Base-by-base conservation (phyloP, 2,113 vertebrate species). In the Rattus rattus region DNA sequence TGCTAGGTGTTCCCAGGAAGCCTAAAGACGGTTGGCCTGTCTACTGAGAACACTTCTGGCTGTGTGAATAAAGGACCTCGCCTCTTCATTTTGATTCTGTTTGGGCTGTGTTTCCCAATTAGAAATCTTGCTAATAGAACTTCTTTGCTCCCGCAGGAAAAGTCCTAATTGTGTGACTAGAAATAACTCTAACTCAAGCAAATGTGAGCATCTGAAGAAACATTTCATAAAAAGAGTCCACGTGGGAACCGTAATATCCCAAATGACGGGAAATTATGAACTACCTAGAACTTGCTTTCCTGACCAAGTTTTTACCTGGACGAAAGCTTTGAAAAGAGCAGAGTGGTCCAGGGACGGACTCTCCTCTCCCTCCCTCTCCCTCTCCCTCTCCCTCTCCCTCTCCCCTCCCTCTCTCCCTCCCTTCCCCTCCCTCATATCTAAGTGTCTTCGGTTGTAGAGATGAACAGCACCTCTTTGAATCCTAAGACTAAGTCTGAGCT, bases 171-270 rank as follows among this genome's bases (percentile, higher is more conserved):
- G 59, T 67, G 13, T 56, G 17, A 88, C 70, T 91, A 63, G 30
- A 83, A 92, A 75, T 88, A 95, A 56, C 52, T 92, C 63, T 56
- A 85, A 56, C 63, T 95, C 39, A 85, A 81, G n/a, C 73, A 86
- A 79, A 28, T 86, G 26, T 81, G 92, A 85, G 39, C 47, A 36
- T 87, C 56, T 56, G 90, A 88, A 95, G 69, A 13, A 90, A 87
- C 39, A 61, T 90, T 95, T 81, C 49, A 92, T 11, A 91, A 67
- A 14, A 81, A 92, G 17, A 1, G 26, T 85, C 43, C 56, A n/a
- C 69, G 84, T 26, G 22, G 52, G 59, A n/a, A 70, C 54, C 59
- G 76, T 28, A 65, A 20, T 61, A n/a, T 63, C 36, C 56, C 69
- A 52, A 79, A 75, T 65, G 76, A 88, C 17, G 73, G 65, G 52